Base-by-base conservation (phyloP, 2,797 vertebrate species). In the Ctenopoma kingsleyae region DNA sequence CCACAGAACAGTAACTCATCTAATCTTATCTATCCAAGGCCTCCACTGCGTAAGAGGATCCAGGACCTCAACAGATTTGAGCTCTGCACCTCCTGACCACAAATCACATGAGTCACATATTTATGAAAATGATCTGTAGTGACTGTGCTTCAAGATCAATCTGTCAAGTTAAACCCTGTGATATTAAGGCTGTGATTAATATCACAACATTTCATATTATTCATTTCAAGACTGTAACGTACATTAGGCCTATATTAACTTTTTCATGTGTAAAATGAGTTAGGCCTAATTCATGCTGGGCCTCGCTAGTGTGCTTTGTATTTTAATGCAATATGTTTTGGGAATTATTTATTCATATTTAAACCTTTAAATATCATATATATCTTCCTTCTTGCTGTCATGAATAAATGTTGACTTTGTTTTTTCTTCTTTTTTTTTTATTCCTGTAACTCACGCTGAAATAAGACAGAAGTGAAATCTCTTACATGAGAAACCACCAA, bases 391-490 rank as follows among this genome's bases (percentile, higher is more conserved):
- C 32, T 67, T 13, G 17, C 30, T 0, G 9, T 44, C 0, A 5
- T 19, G 22, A 25, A 17, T 51, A 6, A 41, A 23, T 49, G 20
- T 15, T n/a, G 25, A 22, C n/a, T 40, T 5, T 15, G 15, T 30
- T 43, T 20, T 17, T 22, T n/a, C n/a, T n/a, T n/a, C n/a, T n/a
- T 30, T 25, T 0, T 4, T 53, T n/a, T 64, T 3, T 47, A 12
- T 73, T 83, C 43, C 58, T 69, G 49, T 58, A 63, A 83, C n/a
- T 55, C 5, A 53, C 49, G 0, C 47, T 20, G 6, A 17, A 3
- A 23, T 2, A 8, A 41, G 1, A 47, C 7, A 51, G 35, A 80
- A 78, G 53, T 78, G 68, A 71, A 59, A 81, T 35, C 22, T 72
- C 5, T 27, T 0, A n/a, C 3, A 0, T 23, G 50, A 38, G 20